These are phyloP conservation scores for Pandemis cinnamomeana DNA, from an alignment of 2,888 invertebrate genomes.

Conservation along the genomic window DNA sequence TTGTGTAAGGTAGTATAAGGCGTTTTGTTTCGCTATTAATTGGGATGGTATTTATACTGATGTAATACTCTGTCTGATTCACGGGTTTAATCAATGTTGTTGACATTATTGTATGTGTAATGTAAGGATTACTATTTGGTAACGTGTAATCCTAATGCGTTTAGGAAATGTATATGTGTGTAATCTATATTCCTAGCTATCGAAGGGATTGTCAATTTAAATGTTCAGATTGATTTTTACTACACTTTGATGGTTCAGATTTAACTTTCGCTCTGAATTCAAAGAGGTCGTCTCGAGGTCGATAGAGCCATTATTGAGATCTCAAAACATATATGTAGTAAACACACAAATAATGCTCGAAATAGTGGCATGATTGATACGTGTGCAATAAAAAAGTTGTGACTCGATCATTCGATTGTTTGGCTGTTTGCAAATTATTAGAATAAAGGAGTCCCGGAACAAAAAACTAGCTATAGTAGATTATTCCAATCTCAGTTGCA, in stretches of 20 bases:
- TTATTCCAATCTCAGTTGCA: too few species aligned
- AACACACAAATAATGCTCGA: too few species aligned
- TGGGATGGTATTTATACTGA: conserved; percentile 2
- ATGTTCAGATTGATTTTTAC: not conserved
- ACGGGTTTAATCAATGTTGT: not conserved
- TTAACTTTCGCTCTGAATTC: too few species aligned
- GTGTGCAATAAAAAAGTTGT: too few species aligned
- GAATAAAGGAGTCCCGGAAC: not conserved
- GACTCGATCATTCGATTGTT: too few species aligned
- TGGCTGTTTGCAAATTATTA: not conserved
- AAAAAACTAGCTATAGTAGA: not conserved
- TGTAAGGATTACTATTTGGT: conserved; percentile 11
- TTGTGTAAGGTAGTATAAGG: conserved; percentile 13
- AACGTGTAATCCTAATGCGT: conserved; percentile 10
- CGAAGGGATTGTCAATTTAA: not conserved
- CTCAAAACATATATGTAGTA: too few species aligned
- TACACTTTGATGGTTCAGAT: too few species aligned
- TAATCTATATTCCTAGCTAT: not conserved
- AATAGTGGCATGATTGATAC: too few species aligned
- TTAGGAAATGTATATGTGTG: conserved; percentile 12
- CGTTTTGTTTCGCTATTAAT: not conserved
- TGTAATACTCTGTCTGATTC: not conserved
- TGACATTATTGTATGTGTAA: conserved; percentile 7
- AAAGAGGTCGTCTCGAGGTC: too few species aligned
- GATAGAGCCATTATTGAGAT: too few species aligned